Conservation (phyloP, 2,888 invertebrate genomes). For the Nomada lathburiana region DNA sequence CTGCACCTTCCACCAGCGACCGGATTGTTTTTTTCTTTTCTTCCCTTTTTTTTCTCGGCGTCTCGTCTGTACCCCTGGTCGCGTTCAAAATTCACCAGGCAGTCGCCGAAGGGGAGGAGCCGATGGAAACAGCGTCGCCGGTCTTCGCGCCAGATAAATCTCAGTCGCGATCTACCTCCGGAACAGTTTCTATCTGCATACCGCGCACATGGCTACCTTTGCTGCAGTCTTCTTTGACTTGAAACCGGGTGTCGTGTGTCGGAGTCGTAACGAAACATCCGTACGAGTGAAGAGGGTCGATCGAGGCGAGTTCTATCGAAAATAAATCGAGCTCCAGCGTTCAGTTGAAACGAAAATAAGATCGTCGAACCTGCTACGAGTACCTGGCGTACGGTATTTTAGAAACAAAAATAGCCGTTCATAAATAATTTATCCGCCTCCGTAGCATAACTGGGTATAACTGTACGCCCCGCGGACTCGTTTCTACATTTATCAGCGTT, state of each 20-base stretch:
- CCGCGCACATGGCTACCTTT: conserved; percentile 13
- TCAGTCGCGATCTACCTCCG: conserved; percentile 73
- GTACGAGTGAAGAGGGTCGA: not conserved
- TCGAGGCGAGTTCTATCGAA: not conserved
- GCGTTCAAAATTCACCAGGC: conserved; percentile 65
- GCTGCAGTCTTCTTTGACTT: not conserved
- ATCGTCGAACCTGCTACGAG: not conserved
- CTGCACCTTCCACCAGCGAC: not conserved
- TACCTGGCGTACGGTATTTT: not conserved
- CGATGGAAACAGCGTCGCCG: conserved; percentile 60
- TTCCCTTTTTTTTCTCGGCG: conserved; percentile 5
- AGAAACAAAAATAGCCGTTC: conserved; percentile 33
- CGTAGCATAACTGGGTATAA: conserved; percentile 46
- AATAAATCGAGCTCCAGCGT: not conserved
- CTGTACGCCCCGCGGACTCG: conserved; percentile 48
- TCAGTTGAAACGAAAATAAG: too few relatives aligned
- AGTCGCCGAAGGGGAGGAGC: conserved; percentile 54
- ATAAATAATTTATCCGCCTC: conserved; percentile 68
- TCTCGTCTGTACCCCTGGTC: conserved; percentile 24
- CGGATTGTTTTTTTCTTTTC: not conserved
- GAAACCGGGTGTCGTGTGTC: conserved; percentile 7
- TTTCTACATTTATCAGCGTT: conserved; percentile 47
- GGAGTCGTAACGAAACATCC: not conserved
- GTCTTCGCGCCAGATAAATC: conserved; percentile 74
- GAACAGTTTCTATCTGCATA: conserved; percentile 66